These are phyloP conservation scores for Orycteropus afer DNA, from an alignment of 2,113 vertebrate genomes.

Conservation along the genomic window DNA sequence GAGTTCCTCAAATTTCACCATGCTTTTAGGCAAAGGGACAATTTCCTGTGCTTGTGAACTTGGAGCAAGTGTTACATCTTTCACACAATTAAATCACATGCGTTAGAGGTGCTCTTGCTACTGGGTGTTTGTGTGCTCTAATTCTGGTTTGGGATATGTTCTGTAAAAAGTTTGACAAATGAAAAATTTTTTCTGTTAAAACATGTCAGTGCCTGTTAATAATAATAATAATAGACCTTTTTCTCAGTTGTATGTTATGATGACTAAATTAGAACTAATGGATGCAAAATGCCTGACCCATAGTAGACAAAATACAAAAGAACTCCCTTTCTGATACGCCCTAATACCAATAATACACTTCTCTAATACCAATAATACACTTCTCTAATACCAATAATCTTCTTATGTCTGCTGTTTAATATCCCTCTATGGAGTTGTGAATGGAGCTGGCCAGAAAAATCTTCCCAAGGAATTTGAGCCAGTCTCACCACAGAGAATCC, in stretches of 20 bases:
- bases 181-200: slow-evolving; percentile 81
- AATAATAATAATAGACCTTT: too few relatives aligned
- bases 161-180: slow-evolving; percentile 78
- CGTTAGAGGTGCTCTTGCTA: slow-evolving; percentile 79
- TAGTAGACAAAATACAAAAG: neutral
- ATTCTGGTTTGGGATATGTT: slow-evolving; percentile 70
- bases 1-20: neutral
- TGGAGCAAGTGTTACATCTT: slow-evolving; percentile 51
- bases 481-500: slow-evolving; percentile 22
- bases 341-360: too few relatives aligned
- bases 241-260: slow-evolving; percentile 38
- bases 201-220: slow-evolving; percentile 72
- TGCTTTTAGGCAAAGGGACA: slow-evolving; percentile 30
- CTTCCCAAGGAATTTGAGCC: slow-evolving; percentile 18
- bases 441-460: neutral
- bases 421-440: neutral
- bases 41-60: slow-evolving; percentile 65
- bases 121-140: slow-evolving; percentile 69
- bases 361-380: too few relatives aligned
- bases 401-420: neutral
- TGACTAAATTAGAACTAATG: neutral
- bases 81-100: slow-evolving; percentile 59
- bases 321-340: neutral
- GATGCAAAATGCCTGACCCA: neutral
- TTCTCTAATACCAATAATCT: neutral